phyloP scores from a whole-genome alignment of 2,797 vertebrate genomes.

The Triplophysa bombifrons region DNA sequence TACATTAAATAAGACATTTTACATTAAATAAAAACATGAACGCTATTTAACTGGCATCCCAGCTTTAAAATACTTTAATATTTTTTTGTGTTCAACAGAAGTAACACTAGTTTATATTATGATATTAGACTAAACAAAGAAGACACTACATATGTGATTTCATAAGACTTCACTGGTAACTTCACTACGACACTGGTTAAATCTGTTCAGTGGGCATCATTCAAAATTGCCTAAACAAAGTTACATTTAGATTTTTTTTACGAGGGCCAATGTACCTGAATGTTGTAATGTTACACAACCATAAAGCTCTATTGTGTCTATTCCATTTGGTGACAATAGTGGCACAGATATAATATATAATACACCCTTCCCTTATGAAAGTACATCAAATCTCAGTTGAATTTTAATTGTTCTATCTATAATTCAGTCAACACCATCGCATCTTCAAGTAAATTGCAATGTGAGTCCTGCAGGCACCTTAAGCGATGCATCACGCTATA shows the following conservation, averaged over 20 bases:
- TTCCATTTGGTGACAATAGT: neutral
- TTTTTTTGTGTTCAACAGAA: too few relatives aligned
- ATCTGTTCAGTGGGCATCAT: neutral
- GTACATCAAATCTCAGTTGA: neutral
- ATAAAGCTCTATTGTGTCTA: neutral
- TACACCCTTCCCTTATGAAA: neutral
- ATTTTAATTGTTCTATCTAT: neutral
- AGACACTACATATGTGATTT: neutral
- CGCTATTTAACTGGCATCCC: too few relatives aligned
- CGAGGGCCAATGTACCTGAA: too few relatives aligned
- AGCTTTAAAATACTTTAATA: too few relatives aligned
- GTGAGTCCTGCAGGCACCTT: slow-evolving; percentile 1
- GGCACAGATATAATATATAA: neutral
- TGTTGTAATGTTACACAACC: too few relatives aligned
- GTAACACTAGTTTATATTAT: too few relatives aligned
- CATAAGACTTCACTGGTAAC: neutral
- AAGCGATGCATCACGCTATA: slow-evolving; percentile 11
- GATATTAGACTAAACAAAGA: too few relatives aligned
- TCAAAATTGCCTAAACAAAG: neutral
- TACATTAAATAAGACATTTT: too few relatives aligned
- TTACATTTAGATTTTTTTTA: neutral
- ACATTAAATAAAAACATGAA: too few relatives aligned
- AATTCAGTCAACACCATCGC: neutral
- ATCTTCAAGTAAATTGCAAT: neutral
- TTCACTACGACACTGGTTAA: neutral